Evolutionary conservation across 2,797 vertebrate species (phyloP), one percentile per base, ranked within the genome.

Genomic region (Lophius americanus): DNA sequence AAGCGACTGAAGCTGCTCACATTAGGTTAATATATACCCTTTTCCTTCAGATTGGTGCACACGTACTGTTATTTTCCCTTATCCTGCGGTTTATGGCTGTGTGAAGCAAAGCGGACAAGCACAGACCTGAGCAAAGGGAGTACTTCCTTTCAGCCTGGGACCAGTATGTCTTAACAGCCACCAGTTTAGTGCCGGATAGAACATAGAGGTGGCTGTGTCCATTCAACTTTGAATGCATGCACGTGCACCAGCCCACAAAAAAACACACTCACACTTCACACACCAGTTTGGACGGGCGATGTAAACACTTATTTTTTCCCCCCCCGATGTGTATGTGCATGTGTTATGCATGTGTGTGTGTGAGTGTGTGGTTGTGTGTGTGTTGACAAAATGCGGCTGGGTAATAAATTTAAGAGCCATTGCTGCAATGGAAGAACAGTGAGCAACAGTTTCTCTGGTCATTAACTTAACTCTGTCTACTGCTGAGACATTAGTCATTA

Each of bases 161-260:
- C 75, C 55, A 64, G 60, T 72, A 52, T 57, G 72, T 63, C 70
- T 79, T 70, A 67, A 85, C 79, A 77, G 78, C 87, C 80, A 85
- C 57, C 78, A 64, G 67, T 81, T 89, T 77, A 73, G 75, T 79
- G 81, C 76, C 60, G 66, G 9, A 61, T 70, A 57, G 81, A 84
- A 85, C 88, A 91, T 81, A 90, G 84, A 88, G 70, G 76, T 23
- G 60, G 68, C 68, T 88, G 86, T 92, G 83, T 92, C 83, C 76
- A 68, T 79, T 85, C 48, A 53, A 74, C 84, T 82, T 78, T 76
- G 68, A 69, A 76, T 86, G 73, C 88, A 76, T 76, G 73, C 82
- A 82, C 76, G 64, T 85, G 86, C 86, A 85, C 44, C 58, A 75
- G 68, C 62, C 70, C 76, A 33, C 48, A 62, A 49, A 76, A 59